Evolutionary conservation across 1,140 invertebrate species (phyloP).

Genomic region (Leptinotarsa texana): DNA sequence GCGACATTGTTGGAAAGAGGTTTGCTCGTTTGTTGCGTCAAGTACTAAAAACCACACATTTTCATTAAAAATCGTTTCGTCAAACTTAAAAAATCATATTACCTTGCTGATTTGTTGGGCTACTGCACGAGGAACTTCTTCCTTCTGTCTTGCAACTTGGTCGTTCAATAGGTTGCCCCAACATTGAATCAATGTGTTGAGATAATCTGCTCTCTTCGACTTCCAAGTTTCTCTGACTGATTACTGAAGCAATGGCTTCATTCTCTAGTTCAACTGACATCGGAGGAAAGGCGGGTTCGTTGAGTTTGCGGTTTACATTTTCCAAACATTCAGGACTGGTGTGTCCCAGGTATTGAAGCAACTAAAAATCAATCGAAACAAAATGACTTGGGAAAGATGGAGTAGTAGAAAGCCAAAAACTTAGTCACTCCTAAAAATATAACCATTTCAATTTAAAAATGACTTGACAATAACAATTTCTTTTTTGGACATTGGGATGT

Average conservation of each 20-base stretch:
- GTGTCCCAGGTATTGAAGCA: slow-evolving; percentile 87
- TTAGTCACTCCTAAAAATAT: too few relatives aligned
- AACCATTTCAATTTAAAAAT: slow-evolving; percentile 13
- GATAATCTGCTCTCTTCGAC: slow-evolving; percentile 59
- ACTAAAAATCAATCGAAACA: slow-evolving; percentile 57
- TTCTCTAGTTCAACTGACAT: slow-evolving; percentile 73
- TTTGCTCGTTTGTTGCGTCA: slow-evolving; percentile 51
- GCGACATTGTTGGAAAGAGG: slow-evolving; percentile 82
- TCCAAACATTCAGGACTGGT: slow-evolving; percentile 89
- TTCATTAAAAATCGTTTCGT: neutral
- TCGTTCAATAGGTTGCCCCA: slow-evolving; percentile 43
- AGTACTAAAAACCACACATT: slow-evolving; percentile 33
- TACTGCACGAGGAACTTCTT: neutral
- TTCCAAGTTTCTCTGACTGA: slow-evolving; percentile 79
- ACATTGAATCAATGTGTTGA: slow-evolving; percentile 45
- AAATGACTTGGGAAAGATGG: slow-evolving; percentile 9
- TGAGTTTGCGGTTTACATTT: slow-evolving; percentile 69
- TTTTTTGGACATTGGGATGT: slow-evolving; percentile 19
- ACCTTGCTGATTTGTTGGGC: slow-evolving; percentile 14
- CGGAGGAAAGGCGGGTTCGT: slow-evolving; percentile 72
- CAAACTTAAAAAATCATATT: neutral
- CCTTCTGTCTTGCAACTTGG: slow-evolving; percentile 37
- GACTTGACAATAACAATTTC: too few relatives aligned
- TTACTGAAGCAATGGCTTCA: slow-evolving; percentile 81
- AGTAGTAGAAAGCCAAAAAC: too few relatives aligned